phyloP scores from a whole-genome alignment of 2,797 vertebrate species.

The Thaleichthys pacificus region DNA sequence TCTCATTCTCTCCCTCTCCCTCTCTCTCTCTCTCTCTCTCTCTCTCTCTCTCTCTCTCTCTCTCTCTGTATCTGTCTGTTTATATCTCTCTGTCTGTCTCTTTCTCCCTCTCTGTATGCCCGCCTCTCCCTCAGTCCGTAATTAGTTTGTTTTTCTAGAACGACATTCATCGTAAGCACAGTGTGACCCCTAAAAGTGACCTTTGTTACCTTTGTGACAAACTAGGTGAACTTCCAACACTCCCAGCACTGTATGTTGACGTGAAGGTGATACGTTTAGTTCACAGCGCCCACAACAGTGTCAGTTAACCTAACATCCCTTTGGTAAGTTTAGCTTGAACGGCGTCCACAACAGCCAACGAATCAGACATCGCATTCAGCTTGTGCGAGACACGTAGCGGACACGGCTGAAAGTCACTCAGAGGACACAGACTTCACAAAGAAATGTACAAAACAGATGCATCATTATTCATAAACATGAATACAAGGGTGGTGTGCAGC shows the following conservation, averaged over 20 bases:
- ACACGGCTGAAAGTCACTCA: background rate
- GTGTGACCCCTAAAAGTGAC: background rate
- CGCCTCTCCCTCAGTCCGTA: background rate
- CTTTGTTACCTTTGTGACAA: too few relatives aligned
- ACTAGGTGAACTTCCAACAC: too few relatives aligned
- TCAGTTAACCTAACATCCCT: too few relatives aligned
- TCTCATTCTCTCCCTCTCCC: background rate
- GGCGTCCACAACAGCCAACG: background rate
- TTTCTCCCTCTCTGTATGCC: background rate
- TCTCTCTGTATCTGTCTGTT: background rate
- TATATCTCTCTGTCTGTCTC: background rate
- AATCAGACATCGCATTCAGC: background rate
- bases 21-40: background rate
- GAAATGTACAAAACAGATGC: background rate
- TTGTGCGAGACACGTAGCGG: too few relatives aligned
- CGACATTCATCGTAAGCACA: background rate
- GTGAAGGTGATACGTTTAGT: background rate
- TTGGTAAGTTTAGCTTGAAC: too few relatives aligned
- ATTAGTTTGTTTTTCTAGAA: background rate
- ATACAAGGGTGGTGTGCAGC: background rate
- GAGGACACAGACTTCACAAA: background rate
- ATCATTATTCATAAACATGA: background rate
- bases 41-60: background rate
- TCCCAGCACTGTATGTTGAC: too few relatives aligned
- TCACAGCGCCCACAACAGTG: too few relatives aligned